phyloP scores from a whole-genome alignment of 2,888 invertebrate species.

The Drosophila anceps region DNA sequence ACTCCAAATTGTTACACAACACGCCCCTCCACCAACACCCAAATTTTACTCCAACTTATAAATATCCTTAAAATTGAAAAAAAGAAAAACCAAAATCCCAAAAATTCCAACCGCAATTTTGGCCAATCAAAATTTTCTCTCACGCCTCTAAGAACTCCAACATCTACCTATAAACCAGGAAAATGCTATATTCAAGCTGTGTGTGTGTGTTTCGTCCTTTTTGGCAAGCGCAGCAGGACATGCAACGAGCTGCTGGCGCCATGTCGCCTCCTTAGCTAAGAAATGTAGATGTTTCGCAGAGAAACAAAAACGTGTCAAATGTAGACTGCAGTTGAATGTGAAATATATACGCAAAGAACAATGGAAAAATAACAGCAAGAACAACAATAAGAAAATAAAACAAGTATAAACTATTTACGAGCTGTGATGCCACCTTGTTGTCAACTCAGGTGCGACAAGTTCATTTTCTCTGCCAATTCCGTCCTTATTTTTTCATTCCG shows the following conservation, averaged over 20 bases:
- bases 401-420: conserved; percentile 67
- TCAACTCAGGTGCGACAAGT: conserved; percentile 59
- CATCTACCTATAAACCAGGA: conserved; percentile 1
- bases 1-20: conserved; percentile 16
- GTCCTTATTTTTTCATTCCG: conserved; percentile 27
- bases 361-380: conserved; percentile 33
- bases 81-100: not conserved
- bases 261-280: conserved; percentile 58
- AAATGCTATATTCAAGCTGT: conserved; percentile 3
- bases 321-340: conserved; percentile 26
- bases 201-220: conserved; percentile 18
- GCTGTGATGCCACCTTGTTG: conserved; percentile 53
- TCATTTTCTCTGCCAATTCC: conserved; percentile 56
- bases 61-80: not conserved
- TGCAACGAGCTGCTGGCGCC: conserved; percentile 60
- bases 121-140: conserved; percentile 28
- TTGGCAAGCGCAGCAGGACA: conserved; percentile 76
- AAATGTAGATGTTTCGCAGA: conserved; percentile 27
- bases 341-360: conserved; percentile 27
- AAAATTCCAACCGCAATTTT: conserved; percentile 45
- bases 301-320: conserved; percentile 44
- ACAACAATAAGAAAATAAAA: not conserved
- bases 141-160: conserved; percentile 36
- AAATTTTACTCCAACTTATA: conserved; percentile 8
- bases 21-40: conserved; percentile 10